phyloP scores from a whole-genome alignment of 92 coral and sea anemone species.

The Siderastrea siderea region DNA sequence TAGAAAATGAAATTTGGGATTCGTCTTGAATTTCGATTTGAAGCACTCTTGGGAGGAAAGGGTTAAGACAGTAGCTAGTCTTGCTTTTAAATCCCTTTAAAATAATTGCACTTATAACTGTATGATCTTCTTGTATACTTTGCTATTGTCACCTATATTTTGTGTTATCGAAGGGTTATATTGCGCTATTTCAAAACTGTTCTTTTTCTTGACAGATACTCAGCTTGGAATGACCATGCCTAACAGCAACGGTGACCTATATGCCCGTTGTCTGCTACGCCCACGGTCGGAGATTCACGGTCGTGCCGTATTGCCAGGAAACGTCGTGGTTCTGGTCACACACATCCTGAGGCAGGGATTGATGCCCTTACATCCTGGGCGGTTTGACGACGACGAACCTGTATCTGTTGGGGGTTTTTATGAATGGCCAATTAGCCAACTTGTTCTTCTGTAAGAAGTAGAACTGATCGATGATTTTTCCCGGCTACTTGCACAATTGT shows the following conservation, averaged over 20 bases:
- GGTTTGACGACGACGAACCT: slow-evolving; percentile 53
- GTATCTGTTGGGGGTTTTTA: slow-evolving; percentile 49
- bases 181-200: neutral
- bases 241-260: neutral
- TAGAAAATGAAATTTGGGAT: too few species aligned
- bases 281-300: slow-evolving; percentile 45
- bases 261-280: neutral
- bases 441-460: slow-evolving; percentile 11
- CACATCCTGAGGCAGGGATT: slow-evolving; percentile 34
- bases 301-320: slow-evolving; percentile 34
- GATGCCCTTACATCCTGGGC: slow-evolving; percentile 34
- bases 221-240: slow-evolving; percentile 2
- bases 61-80: too few species aligned
- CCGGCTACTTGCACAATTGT: too few species aligned
- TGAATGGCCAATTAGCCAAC: slow-evolving; percentile 60
- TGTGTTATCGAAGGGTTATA: too few species aligned
- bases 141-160: too few species aligned
- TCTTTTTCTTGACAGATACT: neutral
- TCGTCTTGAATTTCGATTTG: too few species aligned
- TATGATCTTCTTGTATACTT: too few species aligned
- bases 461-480: too few species aligned
- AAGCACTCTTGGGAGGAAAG: too few species aligned
- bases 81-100: too few species aligned
- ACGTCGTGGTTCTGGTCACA: slow-evolving; percentile 34
- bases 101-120: too few species aligned